A percentile compares a stretch with the other conserved stretches of the same genome.
Evolutionary conservation across 1,140 invertebrate species (phyloP).

Genomic region (Drosophila watanabei): DNA sequence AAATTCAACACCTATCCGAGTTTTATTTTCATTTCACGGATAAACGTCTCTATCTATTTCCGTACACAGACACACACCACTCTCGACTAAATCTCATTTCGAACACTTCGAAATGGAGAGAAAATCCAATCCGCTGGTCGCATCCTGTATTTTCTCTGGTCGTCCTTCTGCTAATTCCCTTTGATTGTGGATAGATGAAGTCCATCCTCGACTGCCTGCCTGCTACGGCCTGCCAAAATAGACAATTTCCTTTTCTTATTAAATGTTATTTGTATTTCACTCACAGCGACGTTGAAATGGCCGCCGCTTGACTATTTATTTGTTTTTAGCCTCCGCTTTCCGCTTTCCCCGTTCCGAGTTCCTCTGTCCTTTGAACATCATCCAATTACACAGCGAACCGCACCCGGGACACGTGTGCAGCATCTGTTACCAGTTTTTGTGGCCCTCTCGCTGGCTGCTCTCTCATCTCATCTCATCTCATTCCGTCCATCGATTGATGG

Average conservation of each 20-base stretch:
- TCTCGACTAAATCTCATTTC: conserved; percentile 43
- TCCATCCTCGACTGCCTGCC: conserved; percentile 35
- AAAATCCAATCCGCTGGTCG: conserved; percentile 23
- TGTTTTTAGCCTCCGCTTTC: conserved; percentile 48
- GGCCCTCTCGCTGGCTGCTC: conserved; percentile 39
- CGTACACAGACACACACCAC: neutral
- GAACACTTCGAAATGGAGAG: conserved; percentile 49
- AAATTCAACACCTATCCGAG: conserved; percentile 15
- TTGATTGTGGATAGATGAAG: conserved; percentile 60
- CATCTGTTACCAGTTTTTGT: conserved; percentile 76
- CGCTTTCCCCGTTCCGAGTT: neutral
- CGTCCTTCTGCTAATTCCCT: conserved; percentile 68
- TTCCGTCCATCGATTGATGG: conserved; percentile 60
- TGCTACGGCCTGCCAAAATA: conserved; percentile 58
- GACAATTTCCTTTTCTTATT: conserved; percentile 84
- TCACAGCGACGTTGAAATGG: conserved; percentile 57
- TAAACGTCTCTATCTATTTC: conserved; percentile 45
- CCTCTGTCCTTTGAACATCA: conserved; percentile 57
- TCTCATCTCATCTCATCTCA: conserved; percentile 27
- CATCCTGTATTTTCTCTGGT: conserved; percentile 11
- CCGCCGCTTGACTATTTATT: conserved; percentile 76
- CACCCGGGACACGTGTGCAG: conserved; percentile 77
- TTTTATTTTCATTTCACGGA: conserved; percentile 35
- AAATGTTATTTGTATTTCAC: conserved; percentile 83
- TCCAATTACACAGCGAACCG: conserved; percentile 74